Evolutionary conservation across 2,113 vertebrate genomes (phyloP), one percentile per base, ranked within the genome.

Genomic region (Tylochromis polylepis): DNA sequence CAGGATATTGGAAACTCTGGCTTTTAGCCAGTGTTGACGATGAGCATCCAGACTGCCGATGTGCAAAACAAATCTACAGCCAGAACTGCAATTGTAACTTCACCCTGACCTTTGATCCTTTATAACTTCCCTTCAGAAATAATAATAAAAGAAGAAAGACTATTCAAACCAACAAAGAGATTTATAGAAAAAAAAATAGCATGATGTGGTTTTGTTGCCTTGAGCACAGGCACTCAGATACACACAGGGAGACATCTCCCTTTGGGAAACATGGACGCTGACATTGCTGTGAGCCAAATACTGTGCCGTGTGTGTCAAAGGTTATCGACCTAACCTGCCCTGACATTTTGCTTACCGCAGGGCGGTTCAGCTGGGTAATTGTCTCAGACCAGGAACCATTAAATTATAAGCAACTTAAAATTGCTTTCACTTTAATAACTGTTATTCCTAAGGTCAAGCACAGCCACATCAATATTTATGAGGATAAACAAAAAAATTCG

Each of bases 301-400:
- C 58, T 84, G 84, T 67, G 65, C 86, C 46, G 57, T 81, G 70
- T 46, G 57, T 79, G 85, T 80, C 79, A 88, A 86, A 90, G 89
- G 90, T 87, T 91, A 85, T 7, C 57, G 84, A 88, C 51, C 89
- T 90, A 92, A 93, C 87, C 83, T 87, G 55, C 24, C 75, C 65
- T 89, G 91, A 92, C 91, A 89, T 91, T 88, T 89, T 34, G 51
- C 77, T 85, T 84, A 84, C 72, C 55, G 29, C 27, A 20, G 8
- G 11, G 3, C 2, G 29, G 31, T 53, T 62, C 36, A 90, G n/a
- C 84, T 36, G 2, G 38, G 67, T 24, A 41, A 65, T 70, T 87
- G 82, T 79, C 78, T 75, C 43, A n/a, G 8, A 58, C 70, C 41
- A 58, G 38, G 22, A 89, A 36, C 15, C 27, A 70, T 84, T 82